These are phyloP conservation scores for Drosophila funebris DNA, from an alignment of 1,140 invertebrate genomes.

Conservation along the genomic window DNA sequence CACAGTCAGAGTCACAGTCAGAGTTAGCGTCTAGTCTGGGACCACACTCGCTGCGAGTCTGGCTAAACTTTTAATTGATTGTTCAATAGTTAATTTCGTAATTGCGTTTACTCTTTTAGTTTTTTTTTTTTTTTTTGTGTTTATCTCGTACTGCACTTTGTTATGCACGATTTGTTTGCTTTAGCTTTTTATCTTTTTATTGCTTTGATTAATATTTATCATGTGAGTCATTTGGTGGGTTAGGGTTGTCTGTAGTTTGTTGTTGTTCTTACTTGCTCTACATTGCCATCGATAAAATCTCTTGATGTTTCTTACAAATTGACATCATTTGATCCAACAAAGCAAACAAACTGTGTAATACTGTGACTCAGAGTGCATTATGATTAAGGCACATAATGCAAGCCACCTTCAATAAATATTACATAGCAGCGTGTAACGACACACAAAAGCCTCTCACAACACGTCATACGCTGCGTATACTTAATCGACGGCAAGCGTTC, in stretches of 20 bases:
- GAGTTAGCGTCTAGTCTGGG: not conserved
- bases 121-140: not conserved
- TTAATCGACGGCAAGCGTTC: constrained; percentile 8
- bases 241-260: not conserved
- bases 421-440: too few species aligned
- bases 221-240: not conserved
- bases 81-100: not conserved
- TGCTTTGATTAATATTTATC: not conserved
- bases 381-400: constrained; percentile 22
- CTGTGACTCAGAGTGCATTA: not conserved
- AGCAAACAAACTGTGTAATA: too few species aligned
- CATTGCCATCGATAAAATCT: not conserved
- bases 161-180: not conserved
- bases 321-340: constrained; percentile 1
- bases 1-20: not conserved
- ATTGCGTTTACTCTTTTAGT: not conserved
- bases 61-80: not conserved
- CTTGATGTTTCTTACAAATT: too few species aligned
- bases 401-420: not conserved
- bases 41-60: not conserved
- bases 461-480: constrained; percentile 46
- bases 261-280: not conserved
- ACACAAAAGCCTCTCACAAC: too few species aligned
- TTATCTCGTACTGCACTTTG: not conserved
- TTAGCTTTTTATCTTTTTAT: constrained; percentile 1